Evolutionary conservation across 2,888 invertebrate genomes (phyloP).

Genomic region (Aspidiotus rigidus): DNA sequence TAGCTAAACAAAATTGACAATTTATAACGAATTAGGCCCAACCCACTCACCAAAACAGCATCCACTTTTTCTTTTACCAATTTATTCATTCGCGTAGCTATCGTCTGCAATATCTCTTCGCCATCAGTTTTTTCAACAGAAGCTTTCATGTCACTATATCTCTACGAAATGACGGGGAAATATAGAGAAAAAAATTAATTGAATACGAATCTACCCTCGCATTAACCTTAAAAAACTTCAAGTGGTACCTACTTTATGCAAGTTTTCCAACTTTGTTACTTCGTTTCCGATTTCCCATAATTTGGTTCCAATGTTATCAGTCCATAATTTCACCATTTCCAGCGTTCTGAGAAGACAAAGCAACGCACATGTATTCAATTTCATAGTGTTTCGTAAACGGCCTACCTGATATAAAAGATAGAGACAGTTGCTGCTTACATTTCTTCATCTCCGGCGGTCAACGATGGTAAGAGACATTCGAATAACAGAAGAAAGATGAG

Average conservation of each 20-base stretch:
- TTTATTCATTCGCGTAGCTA: slow-evolving; percentile 68
- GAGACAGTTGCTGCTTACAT: no score
- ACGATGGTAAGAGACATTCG: no score
- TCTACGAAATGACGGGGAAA: slow-evolving; percentile 46
- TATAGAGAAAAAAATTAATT: not conserved
- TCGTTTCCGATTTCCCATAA: slow-evolving; percentile 66
- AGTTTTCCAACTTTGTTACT: slow-evolving; percentile 67
- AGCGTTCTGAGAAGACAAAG: not conserved
- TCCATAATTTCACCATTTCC: slow-evolving; percentile 67
- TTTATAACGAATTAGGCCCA: not conserved
- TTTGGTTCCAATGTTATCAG: slow-evolving; percentile 65
- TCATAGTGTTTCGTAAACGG: no score
- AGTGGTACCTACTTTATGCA: slow-evolving; percentile 57
- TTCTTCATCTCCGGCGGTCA: no score
- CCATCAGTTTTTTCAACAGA: slow-evolving; percentile 73
- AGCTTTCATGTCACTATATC: slow-evolving; percentile 68
- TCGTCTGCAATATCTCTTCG: slow-evolving; percentile 63
- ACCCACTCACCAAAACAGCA: slow-evolving; percentile 60
- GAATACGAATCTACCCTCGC: not conserved
- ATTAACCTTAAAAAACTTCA: not conserved
- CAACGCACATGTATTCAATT: no score
- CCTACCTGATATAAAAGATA: no score
- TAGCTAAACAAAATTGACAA: no score
- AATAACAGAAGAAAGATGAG: no score
- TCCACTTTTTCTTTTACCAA: slow-evolving; percentile 83